These are phyloP conservation scores for Urocolius indicus DNA, from an alignment of 2,113 vertebrate species.

Conservation along the genomic window DNA sequence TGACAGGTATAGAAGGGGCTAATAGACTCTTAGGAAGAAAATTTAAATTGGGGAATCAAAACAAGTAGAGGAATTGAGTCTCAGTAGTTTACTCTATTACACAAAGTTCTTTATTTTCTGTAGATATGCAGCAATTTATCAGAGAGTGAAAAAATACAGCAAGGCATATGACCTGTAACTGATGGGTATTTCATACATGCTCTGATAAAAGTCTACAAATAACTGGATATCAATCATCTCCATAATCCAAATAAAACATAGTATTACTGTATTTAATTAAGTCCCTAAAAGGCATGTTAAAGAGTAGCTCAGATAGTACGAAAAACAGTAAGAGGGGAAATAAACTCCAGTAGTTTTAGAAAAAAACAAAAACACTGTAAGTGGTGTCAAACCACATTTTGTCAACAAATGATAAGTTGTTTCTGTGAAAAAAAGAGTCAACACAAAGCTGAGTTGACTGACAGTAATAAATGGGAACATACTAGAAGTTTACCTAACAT, in stretches of 20 bases:
- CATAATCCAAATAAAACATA: not conserved
- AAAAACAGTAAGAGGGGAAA: not conserved
- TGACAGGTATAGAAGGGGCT: not conserved
- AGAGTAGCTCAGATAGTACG: not conserved
- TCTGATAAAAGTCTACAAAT: not conserved
- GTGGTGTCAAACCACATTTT: not conserved
- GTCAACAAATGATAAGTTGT: not conserved
- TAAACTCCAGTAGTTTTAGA: not conserved
- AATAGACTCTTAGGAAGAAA: not conserved
- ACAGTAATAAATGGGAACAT: not conserved
- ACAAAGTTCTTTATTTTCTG: not conserved
- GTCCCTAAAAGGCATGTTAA: not conserved
- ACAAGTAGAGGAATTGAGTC: not conserved
- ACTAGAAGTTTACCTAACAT: not conserved
- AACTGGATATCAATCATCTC: not conserved
- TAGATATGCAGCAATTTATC: not conserved
- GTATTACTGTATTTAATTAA: not conserved
- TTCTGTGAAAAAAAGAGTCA: not conserved
- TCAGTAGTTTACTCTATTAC: not conserved
- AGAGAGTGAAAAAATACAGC: not conserved
- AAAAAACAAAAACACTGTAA: not conserved
- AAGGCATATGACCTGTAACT: not conserved
- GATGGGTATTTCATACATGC: not conserved
- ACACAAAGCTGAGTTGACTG: not conserved
- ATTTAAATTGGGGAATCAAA: not conserved